A percentile compares a stretch with the other conserved stretches of the same genome.
These are phyloP conservation scores for Grammomys surdaster DNA, from an alignment of 2,113 vertebrate genomes.

Conservation along the genomic window DNA sequence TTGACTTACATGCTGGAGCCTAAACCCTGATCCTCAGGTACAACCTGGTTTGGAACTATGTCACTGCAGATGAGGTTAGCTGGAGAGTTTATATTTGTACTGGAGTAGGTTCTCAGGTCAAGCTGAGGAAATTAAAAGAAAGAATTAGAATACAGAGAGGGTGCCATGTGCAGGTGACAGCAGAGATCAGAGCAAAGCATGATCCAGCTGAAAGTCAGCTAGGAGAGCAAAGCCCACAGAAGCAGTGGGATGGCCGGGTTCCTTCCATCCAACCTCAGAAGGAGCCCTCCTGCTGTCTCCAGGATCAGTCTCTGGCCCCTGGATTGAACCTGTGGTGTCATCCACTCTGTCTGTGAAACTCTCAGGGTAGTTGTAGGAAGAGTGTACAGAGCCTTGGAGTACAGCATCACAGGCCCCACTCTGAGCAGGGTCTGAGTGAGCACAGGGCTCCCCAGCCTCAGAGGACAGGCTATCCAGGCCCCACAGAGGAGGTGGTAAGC, in stretches of 20 bases:
- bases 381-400: neutral
- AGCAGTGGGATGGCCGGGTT: too few relatives aligned
- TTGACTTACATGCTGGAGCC: neutral
- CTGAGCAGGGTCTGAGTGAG: neutral
- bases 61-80: neutral
- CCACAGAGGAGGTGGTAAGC: neutral
- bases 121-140: neutral
- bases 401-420: too few relatives aligned
- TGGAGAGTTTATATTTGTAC: neutral
- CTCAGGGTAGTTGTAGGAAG: neutral
- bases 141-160: neutral
- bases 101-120: neutral
- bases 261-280: neutral
- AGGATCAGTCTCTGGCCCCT: neutral
- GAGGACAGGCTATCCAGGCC: neutral
- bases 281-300: too few relatives aligned
- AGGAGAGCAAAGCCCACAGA: rapidly evolving
- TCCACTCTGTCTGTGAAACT: neutral
- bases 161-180: rapidly evolving
- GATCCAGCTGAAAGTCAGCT: rapidly evolving
- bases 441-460: rapidly evolving
- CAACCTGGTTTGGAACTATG: neutral
- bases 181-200: rapidly evolving
- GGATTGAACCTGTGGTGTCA: neutral
- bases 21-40: too few relatives aligned